Base-by-base conservation (phyloP, 2,797 vertebrate species). In the Pipistrellus kuhlii region DNA sequence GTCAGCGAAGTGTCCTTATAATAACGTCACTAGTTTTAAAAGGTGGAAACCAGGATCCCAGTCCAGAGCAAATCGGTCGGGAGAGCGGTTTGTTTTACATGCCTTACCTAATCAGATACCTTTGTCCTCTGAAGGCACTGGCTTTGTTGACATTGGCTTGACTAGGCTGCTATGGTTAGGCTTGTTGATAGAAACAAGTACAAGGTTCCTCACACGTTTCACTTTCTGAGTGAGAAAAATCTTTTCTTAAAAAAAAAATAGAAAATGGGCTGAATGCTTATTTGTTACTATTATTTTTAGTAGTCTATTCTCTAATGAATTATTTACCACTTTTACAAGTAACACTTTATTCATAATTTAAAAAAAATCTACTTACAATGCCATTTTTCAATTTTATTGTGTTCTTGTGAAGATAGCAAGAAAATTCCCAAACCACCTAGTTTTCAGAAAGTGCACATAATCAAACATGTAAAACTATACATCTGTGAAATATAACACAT, bases 61-160 rank as follows among this genome's bases (percentile, higher is more conserved):
- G 20, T 17, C 59, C 41, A 32, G 15, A 88, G 46, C 1, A 12
- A 72, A n/a, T 85, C 82, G 38, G 46, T 20, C 51, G 21, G 15
- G 21, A 91, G 25, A 83, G 32, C 3, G 4, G 55, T 94, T 95
- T 93, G 3, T 18, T 38, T 97, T 96, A 66, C 81, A 85, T 17
- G 90, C 95, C 38, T 57, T 89, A 64, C 85, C 75, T 96, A 95
- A 81, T 86, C 92, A 57, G 82, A 69, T 90, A 38, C 91, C 94
- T 96, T 97, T 97, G 97, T 83, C 85, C 97, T 96, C 85, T 88
- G 82, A 94, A 96, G 66, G 87, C 10, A 57, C n/a, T 89, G 59
- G 72, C 20, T 89, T 83, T 95, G 91, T 95, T 95, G 95, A 96
- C 48, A 87, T 95, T 95, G 75, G 86, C 94, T 80, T 85, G 41